Conservation (phyloP, 30 jellyfish, hydroid and myxozoan species). For the Hydra vulgaris region DNA sequence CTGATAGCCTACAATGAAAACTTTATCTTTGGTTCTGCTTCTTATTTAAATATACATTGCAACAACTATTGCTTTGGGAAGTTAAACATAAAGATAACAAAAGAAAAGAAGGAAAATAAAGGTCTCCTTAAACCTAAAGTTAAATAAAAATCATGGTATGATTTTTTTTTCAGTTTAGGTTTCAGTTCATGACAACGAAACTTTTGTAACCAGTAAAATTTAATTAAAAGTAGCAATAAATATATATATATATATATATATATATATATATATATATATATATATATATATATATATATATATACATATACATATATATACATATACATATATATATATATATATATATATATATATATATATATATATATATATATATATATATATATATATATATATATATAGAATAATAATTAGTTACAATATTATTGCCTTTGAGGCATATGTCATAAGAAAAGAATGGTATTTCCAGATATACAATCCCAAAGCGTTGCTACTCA, state of each 20-base stretch:
- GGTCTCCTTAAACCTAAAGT: background rate
- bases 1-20: background rate
- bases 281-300: conserved; percentile 1
- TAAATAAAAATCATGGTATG: background rate
- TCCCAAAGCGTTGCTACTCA: no score
- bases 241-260: background rate
- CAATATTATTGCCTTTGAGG: no score
- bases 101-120: background rate
- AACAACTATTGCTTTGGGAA: background rate
- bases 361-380: no score
- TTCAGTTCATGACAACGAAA: no score
- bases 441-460: no score
- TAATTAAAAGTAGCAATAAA: no score
- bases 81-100: background rate
- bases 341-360: no score
- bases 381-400: no score
- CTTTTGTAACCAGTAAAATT: no score
- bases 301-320: background rate
- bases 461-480: no score
- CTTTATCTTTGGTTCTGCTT: background rate
- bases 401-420: background rate
- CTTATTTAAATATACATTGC: background rate
- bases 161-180: no score
- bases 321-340: background rate
- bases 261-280: conserved; percentile 16